Evolutionary conservation across 2,113 vertebrate genomes (phyloP), one percentile per base, ranked within the genome.

Genomic region (Nettapus auritus): DNA sequence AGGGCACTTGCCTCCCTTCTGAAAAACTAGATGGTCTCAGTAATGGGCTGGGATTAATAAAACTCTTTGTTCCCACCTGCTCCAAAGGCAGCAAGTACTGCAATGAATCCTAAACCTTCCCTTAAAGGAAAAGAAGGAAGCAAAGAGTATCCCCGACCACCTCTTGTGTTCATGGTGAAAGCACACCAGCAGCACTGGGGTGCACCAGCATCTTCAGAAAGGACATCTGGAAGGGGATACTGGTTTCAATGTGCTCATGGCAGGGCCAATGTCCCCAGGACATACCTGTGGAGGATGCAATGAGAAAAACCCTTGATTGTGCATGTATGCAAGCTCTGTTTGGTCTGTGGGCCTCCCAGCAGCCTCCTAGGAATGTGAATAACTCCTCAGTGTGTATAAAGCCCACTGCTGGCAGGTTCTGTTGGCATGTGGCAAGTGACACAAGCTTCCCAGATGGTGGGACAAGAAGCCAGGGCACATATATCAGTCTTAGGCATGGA

Each of bases 351-450:
- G 52, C 19, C 18, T 40, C 34, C 33, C 0, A 0, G 23, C 50
- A 69, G 18, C 23, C 59, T 46, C 13, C 31, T 74, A 40, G 0
- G 0, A 60, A 46, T 0, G 2, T 8, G 33, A 71, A 20, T 46
- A 56, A 12, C 20, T 29, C 1, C 0, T 4, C 12, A 9, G 19
- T 55, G 34, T 29, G 15, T 57, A 59, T 38, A 55, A 33, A 28
- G 56, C 14, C 60, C 62, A 8, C 44, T 42, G 42, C 44, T 79
- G n/a, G 7, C 31, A 44, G 46, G 21, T 29, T 31, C 42, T 74
- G 14, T 22, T 42, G 38, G 69, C 44, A 70, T 13, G 8, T 42
- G 40, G 55, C 22, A 46, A 29, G 25, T 56, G 40, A n/a, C 28
- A 62, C 2, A 46, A 8, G 21, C 40, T 56, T 62, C 28, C 46